Percentiles rank a stretch among this genome's conserved stretches.
phyloP scores from a whole-genome alignment of 2,113 vertebrate species.

The Podilymbus podiceps region DNA sequence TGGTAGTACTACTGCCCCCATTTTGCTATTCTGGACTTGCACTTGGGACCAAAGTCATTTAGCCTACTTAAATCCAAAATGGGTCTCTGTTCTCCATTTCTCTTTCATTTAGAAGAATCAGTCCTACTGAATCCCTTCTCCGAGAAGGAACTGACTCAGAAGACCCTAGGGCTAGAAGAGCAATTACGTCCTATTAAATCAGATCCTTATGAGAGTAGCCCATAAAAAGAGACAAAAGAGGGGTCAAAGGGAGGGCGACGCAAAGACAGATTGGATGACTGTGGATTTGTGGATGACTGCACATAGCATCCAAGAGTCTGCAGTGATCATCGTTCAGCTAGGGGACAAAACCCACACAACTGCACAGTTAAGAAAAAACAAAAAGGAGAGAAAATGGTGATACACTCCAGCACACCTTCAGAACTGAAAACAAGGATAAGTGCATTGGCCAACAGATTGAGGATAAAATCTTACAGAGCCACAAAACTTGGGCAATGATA shows the following conservation, averaged over 20 bases:
- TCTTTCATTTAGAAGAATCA: not conserved
- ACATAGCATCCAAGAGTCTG: not conserved
- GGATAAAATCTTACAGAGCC: fast-evolving
- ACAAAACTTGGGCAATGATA: not conserved
- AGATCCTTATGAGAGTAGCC: not conserved
- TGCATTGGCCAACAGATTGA: not conserved
- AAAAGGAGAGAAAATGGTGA: not conserved
- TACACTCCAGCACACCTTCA: not conserved
- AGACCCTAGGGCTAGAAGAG: not conserved
- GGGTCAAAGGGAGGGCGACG: not conserved
- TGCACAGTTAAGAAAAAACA: not conserved
- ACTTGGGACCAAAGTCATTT: not conserved
- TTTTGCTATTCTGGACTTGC: not conserved
- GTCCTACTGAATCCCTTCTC: not conserved
- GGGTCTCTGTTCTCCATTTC: not conserved
- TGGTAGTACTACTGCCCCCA: not conserved
- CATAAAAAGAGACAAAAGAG: not conserved
- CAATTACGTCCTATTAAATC: not conserved
- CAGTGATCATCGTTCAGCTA: not conserved
- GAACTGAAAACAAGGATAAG: not conserved
- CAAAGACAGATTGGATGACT: not conserved
- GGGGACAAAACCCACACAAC: fast-evolving
- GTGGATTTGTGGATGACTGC: not conserved
- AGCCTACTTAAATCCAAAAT: not conserved
- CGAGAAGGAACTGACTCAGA: not conserved